phyloP scores from a whole-genome alignment of 2,797 vertebrate genomes.

The Xerus rutilus region DNA sequence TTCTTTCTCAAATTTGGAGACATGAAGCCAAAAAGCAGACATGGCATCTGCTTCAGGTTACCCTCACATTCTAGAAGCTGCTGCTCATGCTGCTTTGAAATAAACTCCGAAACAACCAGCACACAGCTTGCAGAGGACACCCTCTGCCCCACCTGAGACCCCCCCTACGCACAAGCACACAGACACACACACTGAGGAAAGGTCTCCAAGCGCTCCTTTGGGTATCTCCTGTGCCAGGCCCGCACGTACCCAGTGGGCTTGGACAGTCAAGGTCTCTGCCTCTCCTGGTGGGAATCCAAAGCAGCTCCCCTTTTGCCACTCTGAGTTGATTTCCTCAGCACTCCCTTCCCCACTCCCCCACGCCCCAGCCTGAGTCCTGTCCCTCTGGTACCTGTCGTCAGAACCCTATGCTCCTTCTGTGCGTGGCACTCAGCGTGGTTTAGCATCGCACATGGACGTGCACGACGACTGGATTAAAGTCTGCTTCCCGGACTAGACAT shows the following conservation, averaged over 20 bases:
- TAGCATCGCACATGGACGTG: not conserved
- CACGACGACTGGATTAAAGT: not conserved
- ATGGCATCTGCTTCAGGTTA: not conserved
- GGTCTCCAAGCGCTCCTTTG: not conserved
- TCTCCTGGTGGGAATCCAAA: slow-evolving; percentile 56
- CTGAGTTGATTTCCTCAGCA: slow-evolving; percentile 31
- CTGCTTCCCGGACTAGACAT: not conserved
- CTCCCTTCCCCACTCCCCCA: not conserved
- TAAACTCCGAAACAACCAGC: not conserved
- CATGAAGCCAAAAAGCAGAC: not conserved
- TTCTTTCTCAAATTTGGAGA: not conserved
- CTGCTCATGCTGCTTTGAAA: not conserved
- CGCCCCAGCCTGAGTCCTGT: not conserved
- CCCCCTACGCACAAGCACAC: not conserved
- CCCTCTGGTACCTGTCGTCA: not conserved
- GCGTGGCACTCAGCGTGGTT: not conserved
- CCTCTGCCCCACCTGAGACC: not conserved
- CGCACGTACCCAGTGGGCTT: not conserved
- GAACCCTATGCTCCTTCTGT: not conserved
- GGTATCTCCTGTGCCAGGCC: not conserved
- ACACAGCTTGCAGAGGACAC: rapidly evolving
- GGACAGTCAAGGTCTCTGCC: not conserved
- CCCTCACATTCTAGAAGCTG: not conserved
- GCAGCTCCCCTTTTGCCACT: slow-evolving; percentile 45
- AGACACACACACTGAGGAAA: not conserved